Evolutionary conservation across 2,113 vertebrate species (phyloP), one percentile per base, ranked within the genome.

Genomic region (Ceratotherium simum): DNA sequence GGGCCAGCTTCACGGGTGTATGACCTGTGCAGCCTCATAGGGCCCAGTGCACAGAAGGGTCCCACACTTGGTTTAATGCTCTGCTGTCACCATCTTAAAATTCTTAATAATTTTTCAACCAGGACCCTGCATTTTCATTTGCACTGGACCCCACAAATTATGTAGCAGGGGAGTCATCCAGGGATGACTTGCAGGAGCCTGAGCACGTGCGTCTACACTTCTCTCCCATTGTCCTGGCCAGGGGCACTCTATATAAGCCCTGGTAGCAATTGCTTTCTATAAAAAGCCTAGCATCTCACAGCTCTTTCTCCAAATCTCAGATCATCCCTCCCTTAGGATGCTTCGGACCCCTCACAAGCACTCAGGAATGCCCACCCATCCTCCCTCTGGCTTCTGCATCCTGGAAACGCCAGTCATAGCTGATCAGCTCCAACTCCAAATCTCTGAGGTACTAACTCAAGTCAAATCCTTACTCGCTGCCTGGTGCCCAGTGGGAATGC

Each of bases 131-230:
- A 39, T 76, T 82, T 86, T 51, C 46, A 4, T 65, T 60, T 78
- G 33, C 60, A 62, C 13, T 31, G 58, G 42, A 23, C 21, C 31
- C 60, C 39, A 21, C 13, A 25, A 46, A 48, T 87, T 33, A 72
- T 10, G 16, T 8, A 51, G 42, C 29, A 0, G 2, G 39, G 46
- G 25, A 17, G 79, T 67, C 9, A 36, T 18, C 11, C 51, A 58
- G 13, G 42, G 27, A 39, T 14, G 4, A n/a, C 48, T 65, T 2
- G 1, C 1, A 36, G 48, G 29, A 54, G n/a, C 11, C 46, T 18
- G 14, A 31, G 8, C 7, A 33, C 3, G 0, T 0, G 0, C 18
- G 14, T 13, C 73, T 10, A 17, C 10, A 39, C 42, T 51, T 18
- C 79, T 31, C 6, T 64, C 48, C 80, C 21, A 14, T 10, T 3